Percentiles rank a stretch among this genome's conserved stretches.
These are phyloP conservation scores for Trachemys scripta DNA, from an alignment of 2,113 vertebrate species.

Conservation along the genomic window DNA sequence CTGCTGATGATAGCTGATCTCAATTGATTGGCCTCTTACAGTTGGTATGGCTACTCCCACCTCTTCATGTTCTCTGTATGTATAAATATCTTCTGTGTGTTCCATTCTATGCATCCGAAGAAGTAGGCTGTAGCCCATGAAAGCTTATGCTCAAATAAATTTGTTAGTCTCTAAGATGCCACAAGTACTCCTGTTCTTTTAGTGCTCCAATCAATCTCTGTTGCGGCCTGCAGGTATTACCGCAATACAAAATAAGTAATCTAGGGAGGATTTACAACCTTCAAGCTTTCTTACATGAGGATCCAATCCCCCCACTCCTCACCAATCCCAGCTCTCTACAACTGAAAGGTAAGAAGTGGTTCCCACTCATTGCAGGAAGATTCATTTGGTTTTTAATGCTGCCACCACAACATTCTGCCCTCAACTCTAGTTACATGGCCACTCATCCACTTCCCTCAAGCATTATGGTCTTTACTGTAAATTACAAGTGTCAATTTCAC, in stretches of 20 bases:
- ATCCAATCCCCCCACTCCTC: neutral
- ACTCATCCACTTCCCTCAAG: neutral
- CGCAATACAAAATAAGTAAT: neutral
- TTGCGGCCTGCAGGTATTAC: neutral
- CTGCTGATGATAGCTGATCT: too few species aligned
- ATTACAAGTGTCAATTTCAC: conserved; percentile 5
- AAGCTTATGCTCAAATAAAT: too few species aligned
- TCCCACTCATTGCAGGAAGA: neutral
- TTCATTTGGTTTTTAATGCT: neutral
- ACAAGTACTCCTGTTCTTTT: too few species aligned
- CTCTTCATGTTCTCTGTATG: too few species aligned
- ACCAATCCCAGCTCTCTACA: neutral
- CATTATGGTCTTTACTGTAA: neutral
- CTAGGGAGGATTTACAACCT: fast-evolving
- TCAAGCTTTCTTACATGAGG: fast-evolving
- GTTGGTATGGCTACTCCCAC: too few species aligned
- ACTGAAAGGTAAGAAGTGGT: neutral
- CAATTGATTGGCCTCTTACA: too few species aligned
- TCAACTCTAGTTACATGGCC: neutral
- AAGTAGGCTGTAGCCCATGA: too few species aligned
- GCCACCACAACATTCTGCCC: neutral
- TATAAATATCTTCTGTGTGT: too few species aligned
- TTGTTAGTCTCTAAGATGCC: too few species aligned
- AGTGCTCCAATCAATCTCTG: fast-evolving
- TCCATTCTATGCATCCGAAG: too few species aligned